Evolutionary conservation across 1,140 invertebrate genomes (phyloP).

Genomic region (Drosophila mayri): DNA sequence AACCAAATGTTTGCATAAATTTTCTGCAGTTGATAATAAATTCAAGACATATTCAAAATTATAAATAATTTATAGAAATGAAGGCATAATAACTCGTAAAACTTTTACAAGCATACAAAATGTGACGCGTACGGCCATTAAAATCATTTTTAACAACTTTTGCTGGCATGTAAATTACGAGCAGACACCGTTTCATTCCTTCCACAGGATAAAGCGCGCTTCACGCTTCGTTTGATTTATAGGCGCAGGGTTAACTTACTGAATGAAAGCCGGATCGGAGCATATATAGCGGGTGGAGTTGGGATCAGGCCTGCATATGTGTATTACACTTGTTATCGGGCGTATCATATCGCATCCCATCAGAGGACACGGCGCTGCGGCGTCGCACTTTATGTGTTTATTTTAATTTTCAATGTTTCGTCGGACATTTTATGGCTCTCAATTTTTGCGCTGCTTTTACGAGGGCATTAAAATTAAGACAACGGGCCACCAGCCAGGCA

Average conservation of each 20-base stretch:
- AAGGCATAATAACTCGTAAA: slow-evolving; percentile 54
- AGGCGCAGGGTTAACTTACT: slow-evolving; percentile 40
- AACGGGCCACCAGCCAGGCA: slow-evolving; percentile 27
- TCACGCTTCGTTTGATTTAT: slow-evolving; percentile 78
- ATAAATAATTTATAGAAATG: slow-evolving; percentile 46
- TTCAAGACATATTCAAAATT: slow-evolving; percentile 25
- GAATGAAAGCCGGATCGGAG: slow-evolving; percentile 41
- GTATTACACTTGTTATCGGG: slow-evolving; percentile 62
- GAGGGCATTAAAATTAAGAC: slow-evolving; percentile 78
- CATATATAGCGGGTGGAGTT: slow-evolving; percentile 1
- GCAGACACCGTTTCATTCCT: slow-evolving; percentile 36
- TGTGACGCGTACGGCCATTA: slow-evolving; percentile 50
- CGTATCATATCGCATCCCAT: slow-evolving; percentile 33
- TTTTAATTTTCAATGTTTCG: slow-evolving; percentile 78
- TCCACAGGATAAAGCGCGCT: slow-evolving; percentile 63
- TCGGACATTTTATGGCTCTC: slow-evolving; percentile 67
- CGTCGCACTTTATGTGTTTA: slow-evolving; percentile 69
- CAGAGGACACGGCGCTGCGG: slow-evolving; percentile 17
- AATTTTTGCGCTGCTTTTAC: slow-evolving; percentile 79
- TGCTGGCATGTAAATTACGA: slow-evolving; percentile 55
- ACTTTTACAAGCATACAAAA: slow-evolving; percentile 50
- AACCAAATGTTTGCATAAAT: slow-evolving; percentile 1
- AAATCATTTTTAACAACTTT: slow-evolving; percentile 62
- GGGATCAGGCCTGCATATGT: slow-evolving; percentile 37
- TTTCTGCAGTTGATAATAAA: slow-evolving; percentile 14